These are phyloP conservation scores for Agelaius phoeniceus DNA, from an alignment of 2,113 vertebrate genomes.

Conservation along the genomic window DNA sequence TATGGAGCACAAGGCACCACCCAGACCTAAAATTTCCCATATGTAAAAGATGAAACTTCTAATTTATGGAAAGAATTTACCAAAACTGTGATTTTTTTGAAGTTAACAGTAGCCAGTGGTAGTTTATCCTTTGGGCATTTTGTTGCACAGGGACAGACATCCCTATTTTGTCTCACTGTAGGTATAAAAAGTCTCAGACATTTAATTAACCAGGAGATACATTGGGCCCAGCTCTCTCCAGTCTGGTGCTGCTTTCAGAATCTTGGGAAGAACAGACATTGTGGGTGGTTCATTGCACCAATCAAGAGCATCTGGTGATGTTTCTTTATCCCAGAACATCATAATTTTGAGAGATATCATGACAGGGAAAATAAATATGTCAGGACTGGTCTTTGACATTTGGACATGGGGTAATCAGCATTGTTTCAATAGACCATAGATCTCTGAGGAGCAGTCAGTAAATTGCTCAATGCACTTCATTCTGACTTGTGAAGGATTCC, in stretches of 20 bases:
- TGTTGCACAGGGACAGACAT: background rate
- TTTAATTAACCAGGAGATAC: background rate
- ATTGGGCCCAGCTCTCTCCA: background rate
- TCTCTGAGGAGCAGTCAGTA: background rate
- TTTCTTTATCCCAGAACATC: background rate
- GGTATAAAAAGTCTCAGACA: background rate
- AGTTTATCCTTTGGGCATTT: background rate
- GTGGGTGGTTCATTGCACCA: background rate
- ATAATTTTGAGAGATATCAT: background rate
- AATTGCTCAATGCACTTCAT: background rate
- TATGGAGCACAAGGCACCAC: background rate
- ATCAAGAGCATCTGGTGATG: background rate
- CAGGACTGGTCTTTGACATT: background rate
- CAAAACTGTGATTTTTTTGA: background rate
- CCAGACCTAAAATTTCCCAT: background rate
- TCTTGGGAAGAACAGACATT: background rate
- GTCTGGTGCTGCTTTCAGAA: background rate
- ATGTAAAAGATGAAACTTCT: background rate
- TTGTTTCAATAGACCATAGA: background rate
- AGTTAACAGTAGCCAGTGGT: background rate
- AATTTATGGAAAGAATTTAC: background rate
- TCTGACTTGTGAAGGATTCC: background rate
- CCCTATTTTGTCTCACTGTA: background rate
- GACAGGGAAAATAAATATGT: background rate
- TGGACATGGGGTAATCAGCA: background rate